Percentiles rank a stretch among this genome's conserved stretches.
Evolutionary conservation across 2,888 invertebrate genomes (phyloP).

Genomic region (Nasonovia ribisnigri): DNA sequence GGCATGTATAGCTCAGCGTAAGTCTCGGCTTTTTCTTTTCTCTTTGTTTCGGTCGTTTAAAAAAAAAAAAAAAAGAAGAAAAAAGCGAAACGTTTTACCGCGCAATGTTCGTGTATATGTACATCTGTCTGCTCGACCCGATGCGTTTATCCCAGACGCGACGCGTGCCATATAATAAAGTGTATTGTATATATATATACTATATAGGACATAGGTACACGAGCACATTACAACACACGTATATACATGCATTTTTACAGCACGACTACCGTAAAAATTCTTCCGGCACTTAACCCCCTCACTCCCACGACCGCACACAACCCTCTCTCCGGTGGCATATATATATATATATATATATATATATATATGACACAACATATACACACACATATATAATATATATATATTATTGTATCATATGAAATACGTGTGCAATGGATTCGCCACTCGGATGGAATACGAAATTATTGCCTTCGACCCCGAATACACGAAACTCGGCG

Average conservation of each 20-base stretch:
- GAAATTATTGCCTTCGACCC: not conserved
- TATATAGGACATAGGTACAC: not conserved
- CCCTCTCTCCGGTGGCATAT: not conserved
- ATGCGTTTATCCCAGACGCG: not conserved
- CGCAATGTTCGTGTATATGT: not conserved
- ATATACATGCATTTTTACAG: not conserved
- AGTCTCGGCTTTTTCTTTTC: not conserved
- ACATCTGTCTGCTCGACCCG: constrained; percentile 5
- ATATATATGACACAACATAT: not conserved
- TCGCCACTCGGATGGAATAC: not conserved
- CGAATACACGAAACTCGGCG: not conserved
- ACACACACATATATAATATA: not conserved
- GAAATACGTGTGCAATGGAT: constrained; percentile 38
- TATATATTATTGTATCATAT: not conserved
- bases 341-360: not conserved
- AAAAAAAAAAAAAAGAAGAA: not conserved
- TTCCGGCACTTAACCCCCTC: constrained; percentile 25
- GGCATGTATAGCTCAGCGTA: not conserved
- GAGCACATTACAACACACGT: not conserved
- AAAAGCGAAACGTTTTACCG: not conserved
- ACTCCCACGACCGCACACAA: not conserved
- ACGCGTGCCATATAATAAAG: constrained; percentile 12
- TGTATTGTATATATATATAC: not conserved
- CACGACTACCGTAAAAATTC: constrained; percentile 19
- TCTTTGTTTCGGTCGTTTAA: not conserved